phyloP scores from a whole-genome alignment of 2,113 vertebrate species.

The Sinocyclocheilus anophthalmus region DNA sequence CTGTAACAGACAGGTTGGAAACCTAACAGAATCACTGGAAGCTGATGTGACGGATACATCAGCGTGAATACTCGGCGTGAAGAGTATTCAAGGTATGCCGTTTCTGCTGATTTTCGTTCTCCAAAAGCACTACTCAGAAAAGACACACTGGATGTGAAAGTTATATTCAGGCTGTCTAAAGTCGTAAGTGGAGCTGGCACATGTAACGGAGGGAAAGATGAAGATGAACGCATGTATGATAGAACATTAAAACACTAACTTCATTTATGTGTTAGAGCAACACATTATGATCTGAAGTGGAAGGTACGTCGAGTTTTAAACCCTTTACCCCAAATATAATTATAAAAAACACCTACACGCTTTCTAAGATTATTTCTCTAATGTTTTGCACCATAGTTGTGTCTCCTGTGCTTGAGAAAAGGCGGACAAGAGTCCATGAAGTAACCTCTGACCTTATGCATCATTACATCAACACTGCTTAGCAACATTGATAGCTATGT shows the following conservation, averaged over 20 bases:
- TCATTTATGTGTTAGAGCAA: slow-evolving; percentile 11
- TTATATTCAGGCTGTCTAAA: neutral
- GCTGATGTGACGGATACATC: neutral
- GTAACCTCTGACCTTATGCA: neutral
- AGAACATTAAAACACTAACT: slow-evolving; percentile 39
- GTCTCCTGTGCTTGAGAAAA: neutral
- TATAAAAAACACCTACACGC: neutral
- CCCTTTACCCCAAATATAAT: neutral
- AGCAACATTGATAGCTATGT: neutral
- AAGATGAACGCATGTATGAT: neutral
- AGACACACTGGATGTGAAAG: neutral
- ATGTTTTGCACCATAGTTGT: neutral
- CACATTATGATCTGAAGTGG: slow-evolving; percentile 13
- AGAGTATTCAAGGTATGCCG: neutral
- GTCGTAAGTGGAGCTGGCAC: neutral
- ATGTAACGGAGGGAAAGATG: neutral
- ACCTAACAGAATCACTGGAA: neutral
- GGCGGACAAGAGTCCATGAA: neutral
- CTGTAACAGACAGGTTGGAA: neutral
- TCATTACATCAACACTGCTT: slow-evolving; percentile 21
- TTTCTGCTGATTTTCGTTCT: neutral
- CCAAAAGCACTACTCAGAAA: slow-evolving; percentile 6
- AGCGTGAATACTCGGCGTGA: neutral
- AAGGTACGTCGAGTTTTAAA: slow-evolving; percentile 22
- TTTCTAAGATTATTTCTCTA: neutral